These are phyloP conservation scores for Carposina sasakii DNA, from an alignment of 1,140 invertebrate species.

Conservation along the genomic window DNA sequence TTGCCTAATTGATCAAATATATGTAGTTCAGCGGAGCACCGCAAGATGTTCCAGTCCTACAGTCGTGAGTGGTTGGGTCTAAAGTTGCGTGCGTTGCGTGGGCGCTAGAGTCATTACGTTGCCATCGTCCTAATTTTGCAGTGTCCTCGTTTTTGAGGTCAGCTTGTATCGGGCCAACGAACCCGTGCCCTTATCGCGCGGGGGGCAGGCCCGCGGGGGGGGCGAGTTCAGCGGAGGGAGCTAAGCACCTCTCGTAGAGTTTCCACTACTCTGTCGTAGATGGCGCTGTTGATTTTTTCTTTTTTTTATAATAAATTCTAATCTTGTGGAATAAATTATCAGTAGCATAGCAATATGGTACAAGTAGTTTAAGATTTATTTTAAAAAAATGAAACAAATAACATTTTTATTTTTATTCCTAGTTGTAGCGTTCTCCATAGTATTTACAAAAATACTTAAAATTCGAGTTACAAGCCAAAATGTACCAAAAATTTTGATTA, in stretches of 20 bases:
- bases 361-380: too few relatives aligned
- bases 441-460: too few relatives aligned
- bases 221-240: constrained; percentile 21
- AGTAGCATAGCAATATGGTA: too few relatives aligned
- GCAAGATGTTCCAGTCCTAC: constrained; percentile 37
- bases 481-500: too few relatives aligned
- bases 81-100: constrained; percentile 36
- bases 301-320: constrained; percentile 6
- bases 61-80: constrained; percentile 26
- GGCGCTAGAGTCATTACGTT: constrained; percentile 68
- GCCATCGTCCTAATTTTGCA: constrained; percentile 72
- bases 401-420: too few relatives aligned
- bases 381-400: too few relatives aligned
- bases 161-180: constrained; percentile 69
- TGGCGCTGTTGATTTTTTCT: constrained; percentile 32
- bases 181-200: constrained; percentile 69
- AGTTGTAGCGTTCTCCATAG: too few relatives aligned
- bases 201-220: constrained; percentile 39
- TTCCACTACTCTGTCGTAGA: constrained; percentile 49
- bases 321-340: too few relatives aligned
- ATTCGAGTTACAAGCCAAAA: too few relatives aligned
- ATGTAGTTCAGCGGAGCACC: constrained; percentile 46
- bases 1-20: constrained; percentile 72
- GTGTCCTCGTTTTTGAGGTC: constrained; percentile 73
- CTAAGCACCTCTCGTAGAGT: constrained; percentile 37